Evolutionary conservation across 2,888 invertebrate genomes (phyloP), one percentile per base, ranked within the genome.

Genomic region (Polietes domitor): DNA sequence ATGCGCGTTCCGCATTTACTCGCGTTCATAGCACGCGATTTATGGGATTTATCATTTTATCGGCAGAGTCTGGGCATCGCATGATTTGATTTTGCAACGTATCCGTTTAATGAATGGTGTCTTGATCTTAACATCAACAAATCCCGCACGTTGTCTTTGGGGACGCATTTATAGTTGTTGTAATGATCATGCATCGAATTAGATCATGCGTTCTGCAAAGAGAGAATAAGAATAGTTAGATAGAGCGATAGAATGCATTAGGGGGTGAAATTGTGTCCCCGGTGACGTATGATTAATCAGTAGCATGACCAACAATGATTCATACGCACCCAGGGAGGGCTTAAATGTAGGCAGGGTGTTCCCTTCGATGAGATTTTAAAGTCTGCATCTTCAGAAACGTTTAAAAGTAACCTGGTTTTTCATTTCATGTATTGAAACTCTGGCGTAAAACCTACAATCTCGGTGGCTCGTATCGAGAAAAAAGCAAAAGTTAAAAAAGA

Each of bases 141-240:
- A 90, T 90, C 89, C 89, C 89, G 88, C 88, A 87, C 88, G 88
- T 87, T 87, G 87, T 88, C 87, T 90, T 90, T 87, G 89, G 90
- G 90, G 89, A 90, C 90, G 90, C 90, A 90, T 90, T 90, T 90
- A 90, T 90, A 88, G 86, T 87, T 88, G 86, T 90, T 87, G 77
- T 77, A 83, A 71, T 72, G 82, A 85, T 77, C 85, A 82, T 74
- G 85, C 87, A 87, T 88, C 73, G 87, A 87, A 80, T 78, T 85
- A 83, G 82, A 79, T 81, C 85, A 87, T 85, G 77, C 61, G 72
- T 79, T 83, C 86, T 86, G 85, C 26, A 87, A 4, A 10, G 75
- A 74, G 9, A 58, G 75, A 28, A 61, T 17, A 9, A 80, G 32
- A 32, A 9, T 32, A 7, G 7, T 32, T 32, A 32, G 32, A 32